These are phyloP conservation scores for Macrophya annulata DNA, from an alignment of 2,888 invertebrate genomes.

Conservation along the genomic window DNA sequence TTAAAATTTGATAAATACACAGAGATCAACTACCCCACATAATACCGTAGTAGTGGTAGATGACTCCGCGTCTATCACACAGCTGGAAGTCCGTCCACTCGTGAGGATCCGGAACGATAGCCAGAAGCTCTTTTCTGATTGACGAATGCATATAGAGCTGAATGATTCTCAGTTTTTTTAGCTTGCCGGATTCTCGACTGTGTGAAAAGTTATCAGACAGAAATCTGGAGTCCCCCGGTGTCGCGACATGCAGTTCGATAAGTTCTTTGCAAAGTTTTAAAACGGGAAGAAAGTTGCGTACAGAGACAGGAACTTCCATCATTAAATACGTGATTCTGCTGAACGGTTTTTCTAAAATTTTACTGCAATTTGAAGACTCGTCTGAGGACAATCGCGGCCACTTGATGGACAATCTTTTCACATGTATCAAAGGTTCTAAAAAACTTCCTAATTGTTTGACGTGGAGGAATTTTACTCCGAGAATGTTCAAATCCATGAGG, in stretches of 20 bases:
- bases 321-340: constrained; percentile 25
- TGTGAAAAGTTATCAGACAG: neutral
- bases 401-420: neutral
- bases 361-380: too few species aligned
- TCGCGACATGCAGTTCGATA: neutral
- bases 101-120: neutral
- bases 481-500: neutral
- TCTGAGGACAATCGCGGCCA: neutral
- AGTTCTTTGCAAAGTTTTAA: constrained; percentile 1
- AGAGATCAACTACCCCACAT: neutral
- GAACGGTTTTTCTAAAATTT: neutral
- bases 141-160: neutral
- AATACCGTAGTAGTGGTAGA: neutral
- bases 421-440: neutral
- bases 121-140: neutral
- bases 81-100: neutral
- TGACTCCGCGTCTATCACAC: neutral
- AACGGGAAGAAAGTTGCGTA: neutral
- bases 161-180: neutral
- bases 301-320: too few species aligned
- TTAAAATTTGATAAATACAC: neutral
- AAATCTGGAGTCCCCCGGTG: too few species aligned
- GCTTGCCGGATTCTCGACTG: neutral
- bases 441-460: neutral
- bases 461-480: neutral